Evolutionary conservation across 2,113 vertebrate species (phyloP), one percentile per base, ranked within the genome.

Genomic region (Poeciliopsis retropinna): DNA sequence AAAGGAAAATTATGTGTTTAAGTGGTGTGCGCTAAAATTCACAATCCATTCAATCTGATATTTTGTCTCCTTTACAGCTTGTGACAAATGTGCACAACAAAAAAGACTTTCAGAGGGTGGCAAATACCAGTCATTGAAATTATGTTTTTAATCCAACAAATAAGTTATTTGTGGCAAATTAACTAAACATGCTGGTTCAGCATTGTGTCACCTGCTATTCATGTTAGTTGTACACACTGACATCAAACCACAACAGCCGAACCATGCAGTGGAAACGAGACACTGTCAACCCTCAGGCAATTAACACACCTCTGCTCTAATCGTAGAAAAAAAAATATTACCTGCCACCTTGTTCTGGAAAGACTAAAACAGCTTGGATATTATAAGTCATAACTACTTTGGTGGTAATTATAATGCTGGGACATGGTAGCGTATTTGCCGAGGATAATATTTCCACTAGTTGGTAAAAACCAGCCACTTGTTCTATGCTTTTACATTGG

Each of bases 11-110:
- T 54, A 15, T 32, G 51, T 32, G 34, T 44, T 67, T 60, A 74
- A 81, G 37, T 60, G 72, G n/a, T 54, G 32, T 66, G 76, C 29
- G 51, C 78, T 75, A 34, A 69, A 81, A 75, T 81, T 31, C 81
- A 84, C 81, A 70, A 70, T 87, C 88, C 70, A 76, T 72, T 81
- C 67, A 70, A 60, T 39, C 62, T 39, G 0, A 39, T 47, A 73
- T 73, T 83, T 65, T 41, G 61, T 37, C 34, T 69, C 31, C 1
- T 37, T 22, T 31, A 64, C 13, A 64, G 17, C 13, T 22, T 17
- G 44, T 44, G 44, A 6, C 17, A 47, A 34, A 47, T 47, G 44
- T 47, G 17, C 5, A 47, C 44, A 5, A 19, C 17, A 47, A 47
- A 19, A 47, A 17, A 5, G 17, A 19, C 5, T 47, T 47, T 17